phyloP scores from a whole-genome alignment of 2,888 invertebrate genomes.

The Mythimna albipuncta region DNA sequence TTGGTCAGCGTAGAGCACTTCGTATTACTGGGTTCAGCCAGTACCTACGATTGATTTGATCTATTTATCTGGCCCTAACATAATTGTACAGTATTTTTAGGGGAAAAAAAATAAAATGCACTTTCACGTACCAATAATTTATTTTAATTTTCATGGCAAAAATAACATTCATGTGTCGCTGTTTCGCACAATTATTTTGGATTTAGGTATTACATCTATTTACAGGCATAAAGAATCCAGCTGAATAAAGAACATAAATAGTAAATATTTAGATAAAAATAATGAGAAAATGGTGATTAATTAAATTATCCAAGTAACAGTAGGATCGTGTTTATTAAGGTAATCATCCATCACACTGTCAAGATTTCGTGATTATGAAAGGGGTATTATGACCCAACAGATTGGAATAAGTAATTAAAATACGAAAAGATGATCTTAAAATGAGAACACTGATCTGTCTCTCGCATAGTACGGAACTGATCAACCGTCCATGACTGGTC shows the following conservation, averaged over 20 bases:
- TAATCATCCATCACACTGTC: neutral
- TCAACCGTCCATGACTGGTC: no score
- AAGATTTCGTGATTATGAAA: neutral
- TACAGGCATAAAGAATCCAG: constrained; percentile 5
- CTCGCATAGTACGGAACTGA: no score
- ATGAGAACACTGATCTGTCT: no score
- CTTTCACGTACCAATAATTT: constrained; percentile 73
- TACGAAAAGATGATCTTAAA: no score
- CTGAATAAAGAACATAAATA: neutral
- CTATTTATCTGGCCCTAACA: no score
- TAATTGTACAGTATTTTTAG: neutral
- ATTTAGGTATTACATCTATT: constrained; percentile 5
- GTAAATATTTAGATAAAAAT: neutral
- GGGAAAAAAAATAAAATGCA: constrained; percentile 46
- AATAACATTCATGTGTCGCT: constrained; percentile 72
- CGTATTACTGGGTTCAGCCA: no score
- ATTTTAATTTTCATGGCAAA: constrained; percentile 84
- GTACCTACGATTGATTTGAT: no score
- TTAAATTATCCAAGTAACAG: neutral
- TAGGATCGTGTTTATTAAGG: neutral
- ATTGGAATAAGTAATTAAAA: no score
- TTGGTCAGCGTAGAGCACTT: no score
- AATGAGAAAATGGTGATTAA: neutral
- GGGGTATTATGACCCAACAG: neutral
- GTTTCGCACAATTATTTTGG: constrained; percentile 67